These are phyloP conservation scores for Aythya fuligula DNA, from an alignment of 2,797 vertebrate genomes.

Conservation along the genomic window DNA sequence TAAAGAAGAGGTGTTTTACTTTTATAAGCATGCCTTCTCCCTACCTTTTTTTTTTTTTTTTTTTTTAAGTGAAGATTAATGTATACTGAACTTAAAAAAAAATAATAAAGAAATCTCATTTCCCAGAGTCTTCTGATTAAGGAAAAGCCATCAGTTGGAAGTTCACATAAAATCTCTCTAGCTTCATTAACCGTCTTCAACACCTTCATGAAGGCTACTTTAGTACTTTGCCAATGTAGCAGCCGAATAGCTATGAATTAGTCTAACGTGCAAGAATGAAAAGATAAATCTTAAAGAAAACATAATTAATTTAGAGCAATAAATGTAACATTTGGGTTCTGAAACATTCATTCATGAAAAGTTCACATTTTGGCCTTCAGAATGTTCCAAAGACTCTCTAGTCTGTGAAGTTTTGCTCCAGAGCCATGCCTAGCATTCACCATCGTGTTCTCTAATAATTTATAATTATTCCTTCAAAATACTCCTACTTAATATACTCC, in stretches of 20 bases:
- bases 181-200: neutral
- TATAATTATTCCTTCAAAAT: neutral
- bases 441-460: neutral
- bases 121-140: neutral
- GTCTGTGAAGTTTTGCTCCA: neutral
- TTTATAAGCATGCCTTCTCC: neutral
- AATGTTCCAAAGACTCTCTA: neutral
- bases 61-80: neutral
- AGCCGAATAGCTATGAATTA: neutral
- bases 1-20: slow-evolving; percentile 27
- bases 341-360: neutral
- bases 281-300: slow-evolving; percentile 14
- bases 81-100: neutral
- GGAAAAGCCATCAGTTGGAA: slow-evolving; percentile 1
- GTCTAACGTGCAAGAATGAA: neutral
- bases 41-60: neutral
- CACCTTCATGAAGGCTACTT: neutral
- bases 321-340: neutral
- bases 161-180: neutral
- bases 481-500: slow-evolving; percentile 11
- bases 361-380: neutral
- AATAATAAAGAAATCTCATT: neutral
- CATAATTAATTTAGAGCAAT: neutral
- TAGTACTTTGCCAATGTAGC: neutral
- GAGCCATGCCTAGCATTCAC: neutral